Conservation (phyloP, 2,797 vertebrate genomes). For the Pseudochirops cupreus region DNA sequence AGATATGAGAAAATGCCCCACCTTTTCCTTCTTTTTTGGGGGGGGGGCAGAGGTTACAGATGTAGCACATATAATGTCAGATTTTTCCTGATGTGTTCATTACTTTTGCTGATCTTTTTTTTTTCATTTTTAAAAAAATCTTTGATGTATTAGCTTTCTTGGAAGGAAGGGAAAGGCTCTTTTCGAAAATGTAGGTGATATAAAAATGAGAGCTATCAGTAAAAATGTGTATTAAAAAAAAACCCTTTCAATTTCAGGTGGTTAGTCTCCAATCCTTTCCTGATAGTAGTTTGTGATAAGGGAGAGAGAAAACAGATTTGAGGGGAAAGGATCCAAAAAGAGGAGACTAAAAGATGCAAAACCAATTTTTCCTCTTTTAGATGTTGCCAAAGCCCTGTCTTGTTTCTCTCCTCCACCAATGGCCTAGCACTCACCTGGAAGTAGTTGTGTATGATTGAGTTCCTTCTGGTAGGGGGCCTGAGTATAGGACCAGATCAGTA, state of each 20-base stretch:
- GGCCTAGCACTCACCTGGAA: conserved; percentile 83
- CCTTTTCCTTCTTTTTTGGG: background rate
- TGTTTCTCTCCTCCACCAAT: background rate
- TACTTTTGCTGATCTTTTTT: background rate
- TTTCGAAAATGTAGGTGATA: background rate
- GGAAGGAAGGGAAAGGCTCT: background rate
- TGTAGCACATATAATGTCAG: background rate
- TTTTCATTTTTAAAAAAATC: background rate
- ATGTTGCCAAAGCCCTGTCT: too few relatives aligned
- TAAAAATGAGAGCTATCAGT: background rate
- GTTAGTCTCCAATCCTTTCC: background rate
- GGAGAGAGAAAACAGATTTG: background rate
- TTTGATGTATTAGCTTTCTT: background rate
- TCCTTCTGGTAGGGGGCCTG: conserved; percentile 67
- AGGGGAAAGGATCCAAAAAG: background rate
- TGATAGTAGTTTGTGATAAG: background rate
- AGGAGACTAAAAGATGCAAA: background rate
- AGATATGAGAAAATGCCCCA: background rate
- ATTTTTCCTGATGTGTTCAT: background rate
- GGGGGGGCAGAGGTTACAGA: too few relatives aligned
- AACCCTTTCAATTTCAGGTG: background rate
- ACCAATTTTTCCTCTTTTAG: background rate
- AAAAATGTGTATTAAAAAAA: background rate
- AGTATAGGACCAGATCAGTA: conserved; percentile 77
- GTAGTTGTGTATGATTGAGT: conserved; percentile 76